These are phyloP conservation scores for Phrynocephalus forsythii DNA, from an alignment of 2,797 vertebrate species.

Conservation along the genomic window DNA sequence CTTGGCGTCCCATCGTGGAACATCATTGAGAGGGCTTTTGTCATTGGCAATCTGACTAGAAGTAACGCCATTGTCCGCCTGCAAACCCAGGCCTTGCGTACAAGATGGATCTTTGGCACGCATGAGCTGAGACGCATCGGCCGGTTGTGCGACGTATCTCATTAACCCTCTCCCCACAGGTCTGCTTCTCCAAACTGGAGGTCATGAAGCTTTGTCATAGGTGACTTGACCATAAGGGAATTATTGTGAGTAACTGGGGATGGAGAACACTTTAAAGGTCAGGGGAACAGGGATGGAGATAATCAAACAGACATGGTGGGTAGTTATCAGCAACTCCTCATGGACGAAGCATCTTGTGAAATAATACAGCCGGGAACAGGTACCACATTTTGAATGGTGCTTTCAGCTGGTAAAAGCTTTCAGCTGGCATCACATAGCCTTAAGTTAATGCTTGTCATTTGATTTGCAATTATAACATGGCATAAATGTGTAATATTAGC, in stretches of 20 bases:
- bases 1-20: conserved; percentile 18
- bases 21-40: conserved; percentile 4
- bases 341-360: background rate
- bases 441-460: conserved; percentile 67
- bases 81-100: accelerated
- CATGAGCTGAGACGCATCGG: background rate
- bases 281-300: background rate
- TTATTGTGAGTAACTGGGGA: conserved; percentile 3
- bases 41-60: conserved; percentile 35
- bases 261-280: background rate
- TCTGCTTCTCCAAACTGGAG: background rate
- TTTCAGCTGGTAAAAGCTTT: conserved; percentile 33
- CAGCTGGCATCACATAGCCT: conserved; percentile 55
- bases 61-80: background rate
- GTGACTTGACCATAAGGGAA: background rate
- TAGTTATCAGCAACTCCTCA: background rate
- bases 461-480: conserved; percentile 76
- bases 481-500: conserved; percentile 75
- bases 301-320: background rate
- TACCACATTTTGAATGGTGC: background rate
- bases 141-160: background rate
- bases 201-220: background rate
- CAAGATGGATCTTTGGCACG: accelerated
- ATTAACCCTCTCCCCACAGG: background rate
- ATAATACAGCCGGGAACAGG: background rate